These are phyloP conservation scores for Nibea albiflora DNA, from an alignment of 2,113 vertebrate genomes.

Conservation along the genomic window DNA sequence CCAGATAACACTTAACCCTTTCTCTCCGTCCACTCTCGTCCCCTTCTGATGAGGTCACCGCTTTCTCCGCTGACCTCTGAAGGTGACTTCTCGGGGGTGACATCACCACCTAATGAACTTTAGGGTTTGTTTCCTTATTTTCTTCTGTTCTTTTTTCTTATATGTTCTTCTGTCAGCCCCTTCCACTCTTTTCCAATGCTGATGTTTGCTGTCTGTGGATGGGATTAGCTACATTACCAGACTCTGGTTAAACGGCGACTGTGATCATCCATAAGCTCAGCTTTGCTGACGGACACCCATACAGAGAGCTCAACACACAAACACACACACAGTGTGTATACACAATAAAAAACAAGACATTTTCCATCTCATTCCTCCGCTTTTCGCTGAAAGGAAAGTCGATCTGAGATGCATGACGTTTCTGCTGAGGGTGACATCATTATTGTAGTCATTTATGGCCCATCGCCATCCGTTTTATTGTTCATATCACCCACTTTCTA, in stretches of 20 bases:
- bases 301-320: background rate
- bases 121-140: background rate
- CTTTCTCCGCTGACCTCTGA: slow-evolving; percentile 44
- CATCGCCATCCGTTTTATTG: slow-evolving; percentile 42
- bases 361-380: background rate
- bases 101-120: slow-evolving; percentile 51
- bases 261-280: slow-evolving; percentile 28
- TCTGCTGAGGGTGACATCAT: slow-evolving; percentile 50
- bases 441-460: slow-evolving; percentile 43
- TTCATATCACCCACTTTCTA: slow-evolving; percentile 49
- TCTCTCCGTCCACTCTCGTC: slow-evolving; percentile 31
- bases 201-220: slow-evolving; percentile 26
- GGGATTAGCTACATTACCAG: slow-evolving; percentile 31
- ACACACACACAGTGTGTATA: background rate
- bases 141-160: background rate
- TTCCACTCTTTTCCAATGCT: background rate
- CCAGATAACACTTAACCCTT: slow-evolving; percentile 73
- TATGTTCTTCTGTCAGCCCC: background rate
- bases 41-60: slow-evolving; percentile 64
- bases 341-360: background rate
- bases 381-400: background rate
- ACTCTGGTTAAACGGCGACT: slow-evolving; percentile 11
- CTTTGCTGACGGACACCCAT: slow-evolving; percentile 43
- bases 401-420: background rate
- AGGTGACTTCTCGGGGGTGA: slow-evolving; percentile 47